Evolutionary conservation across 2,797 vertebrate genomes (phyloP), one percentile per base, ranked within the genome.

Genomic region (Okamejei kenojei): DNA sequence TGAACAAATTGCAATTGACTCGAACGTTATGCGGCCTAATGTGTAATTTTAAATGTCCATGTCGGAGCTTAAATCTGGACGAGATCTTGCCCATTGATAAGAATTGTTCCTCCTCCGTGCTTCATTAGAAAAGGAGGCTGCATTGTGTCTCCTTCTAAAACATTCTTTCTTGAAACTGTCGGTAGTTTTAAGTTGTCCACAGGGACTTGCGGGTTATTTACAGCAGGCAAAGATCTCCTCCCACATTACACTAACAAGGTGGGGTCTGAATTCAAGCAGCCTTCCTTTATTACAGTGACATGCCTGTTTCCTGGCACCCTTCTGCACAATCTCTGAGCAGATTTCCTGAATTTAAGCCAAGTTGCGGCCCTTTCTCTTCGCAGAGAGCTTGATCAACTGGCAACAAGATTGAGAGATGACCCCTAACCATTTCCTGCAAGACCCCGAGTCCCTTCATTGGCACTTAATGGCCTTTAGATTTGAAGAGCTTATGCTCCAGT

Each of bases 11-110:
- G 65, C 15, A 35, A n/a, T 88, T 68, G 63, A 68, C n/a, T 88
- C 35, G 61, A 88, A 88, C 68, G 19, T 88, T 88, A 88, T 88
- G 84, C n/a, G 65, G n/a, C 84, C 84, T 88, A 35, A 88, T 35
- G 65, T 68, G n/a, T n/a, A 68, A 68, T 88, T 88, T 88, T 21
- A 68, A 38, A 88, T n/a, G 63, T 68, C 65, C 84, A 88, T 10
- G 63, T 8, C 65, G 61, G 84, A 68, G 84, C 29, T 88, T 21
- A 88, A 86, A 86, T 84, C 58, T 68, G 35, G 84, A 88, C 68
- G 63, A 88, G 84, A 88, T 86, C 58, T 54, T 7, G 35, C 7
- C 68, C 84, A 35, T 74, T 35, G 84, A 88, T 88, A 88, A 88
- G 84, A 88, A 35, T n/a, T 9, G 84, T 9, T 86, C 29, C 82